Percentiles rank a stretch among this genome's conserved stretches.
Conservation (phyloP, 1,140 invertebrate genomes). For the Pachypsylla venusta region DNA sequence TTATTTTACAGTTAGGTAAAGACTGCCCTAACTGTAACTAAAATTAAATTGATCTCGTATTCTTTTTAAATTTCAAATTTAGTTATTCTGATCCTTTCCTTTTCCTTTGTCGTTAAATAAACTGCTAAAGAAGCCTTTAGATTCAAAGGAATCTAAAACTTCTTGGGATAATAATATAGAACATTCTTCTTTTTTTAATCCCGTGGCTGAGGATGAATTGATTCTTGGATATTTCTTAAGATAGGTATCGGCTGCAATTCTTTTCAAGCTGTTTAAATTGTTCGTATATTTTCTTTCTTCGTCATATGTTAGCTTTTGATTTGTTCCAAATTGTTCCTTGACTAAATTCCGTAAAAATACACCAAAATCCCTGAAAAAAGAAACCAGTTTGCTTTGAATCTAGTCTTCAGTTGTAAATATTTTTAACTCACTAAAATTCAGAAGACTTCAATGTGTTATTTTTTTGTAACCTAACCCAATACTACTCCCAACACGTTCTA, state of each 20-base stretch:
- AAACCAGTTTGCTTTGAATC: conserved; percentile 14
- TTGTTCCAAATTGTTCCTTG: conserved; percentile 43
- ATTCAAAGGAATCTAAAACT: conserved; percentile 35
- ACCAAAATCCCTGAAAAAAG: conserved; percentile 53
- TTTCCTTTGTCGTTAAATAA: not conserved
- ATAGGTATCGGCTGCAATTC: conserved; percentile 51
- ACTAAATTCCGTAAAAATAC: conserved; percentile 54
- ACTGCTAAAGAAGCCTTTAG: conserved; percentile 9
- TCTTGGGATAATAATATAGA: conserved; percentile 52
- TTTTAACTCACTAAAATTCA: conserved; percentile 2
- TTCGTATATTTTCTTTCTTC: conserved; percentile 43
- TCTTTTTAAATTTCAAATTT: no score
- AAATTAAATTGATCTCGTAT: no score
- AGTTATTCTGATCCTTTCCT: not conserved
- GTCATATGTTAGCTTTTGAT: conserved; percentile 34
- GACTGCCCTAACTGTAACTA: no score
- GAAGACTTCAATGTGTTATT: no score
- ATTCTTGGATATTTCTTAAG: conserved; percentile 43
- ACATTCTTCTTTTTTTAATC: conserved; percentile 52
- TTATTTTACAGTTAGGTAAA: no score
- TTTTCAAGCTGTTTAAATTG: conserved; percentile 50
- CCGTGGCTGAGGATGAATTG: conserved; percentile 44
- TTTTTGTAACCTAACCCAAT: no score
- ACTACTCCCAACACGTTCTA: no score
- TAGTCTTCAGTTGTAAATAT: not conserved